Percentiles rank a stretch among this genome's conserved stretches.
Conservation (phyloP, 2,113 vertebrate genomes). For the Puma concolor region DNA sequence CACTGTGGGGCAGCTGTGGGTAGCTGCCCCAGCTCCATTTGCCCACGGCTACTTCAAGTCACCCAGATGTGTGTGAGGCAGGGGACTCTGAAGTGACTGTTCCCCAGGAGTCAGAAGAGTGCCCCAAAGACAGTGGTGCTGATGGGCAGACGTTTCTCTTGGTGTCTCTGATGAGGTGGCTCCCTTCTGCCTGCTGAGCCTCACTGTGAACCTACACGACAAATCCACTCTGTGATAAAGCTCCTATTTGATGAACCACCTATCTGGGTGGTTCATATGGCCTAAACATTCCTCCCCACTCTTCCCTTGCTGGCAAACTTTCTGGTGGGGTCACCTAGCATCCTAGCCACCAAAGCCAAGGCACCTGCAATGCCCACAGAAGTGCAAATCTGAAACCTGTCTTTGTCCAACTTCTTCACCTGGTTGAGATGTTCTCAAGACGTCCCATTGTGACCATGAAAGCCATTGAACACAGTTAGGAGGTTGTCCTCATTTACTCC, state of each 20-base stretch:
- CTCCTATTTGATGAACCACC: conserved; percentile 39
- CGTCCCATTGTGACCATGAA: neutral
- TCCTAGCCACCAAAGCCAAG: neutral
- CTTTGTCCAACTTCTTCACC: neutral
- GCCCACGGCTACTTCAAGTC: neutral
- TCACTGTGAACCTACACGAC: conserved; percentile 62
- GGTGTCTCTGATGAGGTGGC: conserved; percentile 63
- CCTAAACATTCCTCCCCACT: neutral
- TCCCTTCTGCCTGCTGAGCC: conserved; percentile 52
- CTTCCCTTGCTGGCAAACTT: conserved; percentile 21
- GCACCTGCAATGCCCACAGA: neutral
- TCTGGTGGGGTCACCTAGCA: neutral
- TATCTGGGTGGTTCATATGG: conserved; percentile 59
- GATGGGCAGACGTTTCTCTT: conserved; percentile 64
- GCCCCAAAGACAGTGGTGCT: conserved; percentile 48
- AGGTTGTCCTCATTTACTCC: neutral
- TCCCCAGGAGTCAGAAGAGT: conserved; percentile 37
- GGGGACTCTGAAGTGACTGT: neutral
- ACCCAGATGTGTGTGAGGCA: neutral
- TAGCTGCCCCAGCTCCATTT: neutral
- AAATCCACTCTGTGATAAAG: conserved; percentile 69
- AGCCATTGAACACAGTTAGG: neutral
- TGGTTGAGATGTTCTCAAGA: neutral
- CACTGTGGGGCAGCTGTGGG: no score
- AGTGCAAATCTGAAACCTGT: neutral